Percentiles rank a stretch among this genome's conserved stretches.
Evolutionary conservation across 2,797 vertebrate genomes (phyloP).

Genomic region (Alexandromys oeconomus): DNA sequence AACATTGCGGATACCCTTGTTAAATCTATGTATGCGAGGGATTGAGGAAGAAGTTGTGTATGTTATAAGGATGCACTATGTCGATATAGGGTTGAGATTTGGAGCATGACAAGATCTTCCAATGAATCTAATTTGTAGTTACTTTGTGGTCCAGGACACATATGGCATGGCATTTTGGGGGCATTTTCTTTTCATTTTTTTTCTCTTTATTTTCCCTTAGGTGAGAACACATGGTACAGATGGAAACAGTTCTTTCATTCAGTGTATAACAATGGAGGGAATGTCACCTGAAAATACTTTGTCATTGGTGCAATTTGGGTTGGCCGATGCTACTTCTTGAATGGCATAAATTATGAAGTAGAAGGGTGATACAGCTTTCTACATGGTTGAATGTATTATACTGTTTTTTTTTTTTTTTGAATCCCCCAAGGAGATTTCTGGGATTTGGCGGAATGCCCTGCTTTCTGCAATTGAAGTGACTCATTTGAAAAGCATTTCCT

Average conservation of each 20-base stretch:
- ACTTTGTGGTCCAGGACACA: neutral
- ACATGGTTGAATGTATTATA: neutral
- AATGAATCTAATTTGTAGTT: neutral
- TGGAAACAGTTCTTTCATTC: neutral
- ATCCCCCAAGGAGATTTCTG: neutral
- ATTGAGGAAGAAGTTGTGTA: neutral
- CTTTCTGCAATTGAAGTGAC: slow-evolving; percentile 20
- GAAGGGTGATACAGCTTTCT: neutral
- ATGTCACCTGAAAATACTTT: neutral
- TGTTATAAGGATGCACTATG: neutral
- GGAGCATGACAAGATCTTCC: neutral
- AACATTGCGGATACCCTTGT: neutral
- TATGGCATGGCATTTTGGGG: rapidly evolving
- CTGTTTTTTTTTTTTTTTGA: neutral
- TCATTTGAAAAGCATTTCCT: slow-evolving; percentile 52
- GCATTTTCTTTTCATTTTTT: neutral
- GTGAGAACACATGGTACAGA: neutral
- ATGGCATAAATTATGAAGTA: neutral
- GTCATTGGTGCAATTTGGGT: neutral
- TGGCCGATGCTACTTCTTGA: neutral
- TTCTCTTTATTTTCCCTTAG: neutral
- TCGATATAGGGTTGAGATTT: neutral
- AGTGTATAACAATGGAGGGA: neutral
- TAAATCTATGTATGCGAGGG: neutral
- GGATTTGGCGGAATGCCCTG: neutral